Base-by-base conservation (phyloP, 2,113 vertebrate genomes). In the Scophthalmus maximus region DNA sequence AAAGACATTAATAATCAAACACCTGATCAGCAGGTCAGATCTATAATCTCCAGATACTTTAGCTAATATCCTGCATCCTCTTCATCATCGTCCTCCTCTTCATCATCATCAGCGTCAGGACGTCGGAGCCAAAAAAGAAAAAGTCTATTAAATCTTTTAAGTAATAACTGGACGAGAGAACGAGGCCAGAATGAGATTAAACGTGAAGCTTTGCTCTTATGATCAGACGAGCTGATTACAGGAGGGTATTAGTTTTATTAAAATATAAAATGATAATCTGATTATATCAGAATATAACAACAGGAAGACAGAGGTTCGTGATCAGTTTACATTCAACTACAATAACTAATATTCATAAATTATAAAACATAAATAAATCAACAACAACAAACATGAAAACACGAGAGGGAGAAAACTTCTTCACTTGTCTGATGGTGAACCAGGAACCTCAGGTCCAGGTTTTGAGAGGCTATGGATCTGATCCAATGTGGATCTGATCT, bases 181-280 rank as follows among this genome's bases (percentile, higher is more conserved):
- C 17, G 12, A 17, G 60, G 73, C 74, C 69, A 78, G 50, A 40
- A 77, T 42, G 67, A 40, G 73, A 77, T 66, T 82, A 79, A 82
- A 86, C 82, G 73, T 79, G 53, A 34, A 40, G 67, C 83, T 82
- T 76, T 76, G 42, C 47, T 78, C 70, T 71, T 58, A 67, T 72
- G 44, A 76, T 76, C 52, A 64, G 40, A 60, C 52, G 68, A 78
- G 75, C 78, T 75, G 78, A 71, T 82, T 76, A 75, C 44, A 27
- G 14, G 15, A 18, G 27, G n/a, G 40, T 26, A 9, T 49, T 38
- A 38, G 32, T 38, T 27, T 52, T 36, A 44, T 68, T 34, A 20
- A 46, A 30, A 25, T 40, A 36, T 47, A 36, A 30, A 20, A 8
- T 52, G 4, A 38, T n/a, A 17, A 64, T 25, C 11, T 50, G 30